phyloP scores from a whole-genome alignment of 2,113 vertebrate genomes.

The Pollimyrus isidori region DNA sequence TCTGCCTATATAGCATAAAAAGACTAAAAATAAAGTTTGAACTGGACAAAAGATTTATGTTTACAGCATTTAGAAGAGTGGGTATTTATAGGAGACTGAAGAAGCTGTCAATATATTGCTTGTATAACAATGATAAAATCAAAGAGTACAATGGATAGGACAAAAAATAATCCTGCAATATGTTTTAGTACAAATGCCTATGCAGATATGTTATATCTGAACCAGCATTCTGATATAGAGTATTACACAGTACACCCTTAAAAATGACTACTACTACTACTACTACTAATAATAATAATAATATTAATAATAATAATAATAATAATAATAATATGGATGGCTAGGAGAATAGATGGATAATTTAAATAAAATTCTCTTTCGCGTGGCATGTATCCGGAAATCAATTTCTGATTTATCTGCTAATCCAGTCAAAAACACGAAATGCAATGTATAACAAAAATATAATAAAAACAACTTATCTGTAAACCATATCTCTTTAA shows the following conservation, averaged over 20 bases:
- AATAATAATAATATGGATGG: not conserved
- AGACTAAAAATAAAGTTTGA: not conserved
- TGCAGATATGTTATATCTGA: not conserved
- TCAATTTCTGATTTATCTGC: not conserved
- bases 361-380: not conserved
- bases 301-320: not conserved
- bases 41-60: not conserved
- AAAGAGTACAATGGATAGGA: not conserved
- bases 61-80: not conserved
- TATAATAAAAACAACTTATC: not conserved
- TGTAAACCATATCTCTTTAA: not conserved
- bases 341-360: not conserved
- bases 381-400: not conserved
- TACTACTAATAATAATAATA: not conserved
- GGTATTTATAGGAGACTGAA: not conserved
- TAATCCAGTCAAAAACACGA: not conserved
- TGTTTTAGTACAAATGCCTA: not conserved
- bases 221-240: not conserved
- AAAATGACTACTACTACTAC: not conserved
- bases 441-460: not conserved
- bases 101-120: not conserved
- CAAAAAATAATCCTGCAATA: not conserved
- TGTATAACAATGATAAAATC: not conserved
- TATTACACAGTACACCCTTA: not conserved
- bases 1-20: not conserved